phyloP scores from a whole-genome alignment of 2,797 vertebrate genomes.

The Trachurus trachurus region DNA sequence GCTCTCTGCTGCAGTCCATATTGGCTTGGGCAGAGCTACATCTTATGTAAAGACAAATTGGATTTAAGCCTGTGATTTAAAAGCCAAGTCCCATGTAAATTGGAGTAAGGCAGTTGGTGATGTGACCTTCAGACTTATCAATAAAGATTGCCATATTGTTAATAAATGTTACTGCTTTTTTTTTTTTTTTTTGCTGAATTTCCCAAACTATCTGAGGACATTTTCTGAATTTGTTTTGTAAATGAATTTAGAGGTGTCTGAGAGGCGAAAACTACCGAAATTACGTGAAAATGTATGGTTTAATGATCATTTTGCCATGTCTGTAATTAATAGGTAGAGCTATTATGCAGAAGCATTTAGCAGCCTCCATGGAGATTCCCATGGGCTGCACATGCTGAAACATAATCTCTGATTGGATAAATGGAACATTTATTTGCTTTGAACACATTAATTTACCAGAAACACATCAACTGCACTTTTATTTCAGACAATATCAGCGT shows the following conservation, averaged over 20 bases:
- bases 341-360: constrained; percentile 16
- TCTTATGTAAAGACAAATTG: constrained; percentile 14
- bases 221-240: constrained; percentile 35
- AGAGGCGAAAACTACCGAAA: constrained; percentile 55
- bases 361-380: constrained; percentile 13
- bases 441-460: neutral
- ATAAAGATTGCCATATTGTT: constrained; percentile 51
- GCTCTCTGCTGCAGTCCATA: constrained; percentile 23
- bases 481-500: constrained; percentile 36
- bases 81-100: constrained; percentile 28
- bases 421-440: neutral
- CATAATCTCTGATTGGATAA: constrained; percentile 3
- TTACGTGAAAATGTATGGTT: constrained; percentile 7
- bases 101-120: constrained; percentile 25
- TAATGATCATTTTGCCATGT: constrained; percentile 14
- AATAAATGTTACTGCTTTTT: constrained; percentile 42
- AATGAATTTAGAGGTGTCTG: constrained; percentile 21
- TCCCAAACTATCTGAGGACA: constrained; percentile 37
- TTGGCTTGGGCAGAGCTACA: constrained; percentile 19
- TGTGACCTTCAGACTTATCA: constrained; percentile 33
- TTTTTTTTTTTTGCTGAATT: constrained; percentile 41
- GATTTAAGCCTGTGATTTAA: constrained; percentile 33
- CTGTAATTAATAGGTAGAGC: constrained; percentile 10
- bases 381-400: constrained; percentile 2
- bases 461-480: constrained; percentile 32